Base-by-base conservation (phyloP, 2,113 vertebrate species). In the Chloebia gouldiae region DNA sequence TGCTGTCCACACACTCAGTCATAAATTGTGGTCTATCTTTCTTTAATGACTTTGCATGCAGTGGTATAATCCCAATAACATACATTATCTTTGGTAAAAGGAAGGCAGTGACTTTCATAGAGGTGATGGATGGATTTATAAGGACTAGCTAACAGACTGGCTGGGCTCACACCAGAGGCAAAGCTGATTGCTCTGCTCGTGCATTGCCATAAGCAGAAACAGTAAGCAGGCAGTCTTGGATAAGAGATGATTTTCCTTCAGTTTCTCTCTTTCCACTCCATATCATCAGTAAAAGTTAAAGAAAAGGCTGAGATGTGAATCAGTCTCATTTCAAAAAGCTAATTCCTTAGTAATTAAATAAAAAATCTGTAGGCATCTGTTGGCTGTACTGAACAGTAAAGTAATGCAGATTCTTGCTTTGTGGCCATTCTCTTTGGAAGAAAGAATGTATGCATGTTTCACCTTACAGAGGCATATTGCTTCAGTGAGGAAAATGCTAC, bases 11-110 rank as follows among this genome's bases (percentile, higher is more conserved):
- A 96, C 85, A 35, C 87, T 96, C 11, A 15, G 96, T 96, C 97
- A 96, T 98, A 98, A 98, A 97, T 98, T 98, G 94, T 93, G 86
- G 90, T 93, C 97, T 97, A 86, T 98, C 96, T 98, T 96, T 96
- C 95, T 98, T 95, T 96, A 97, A 98, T 97, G 96, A 96, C 93
- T 97, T 80, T 8, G 17, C 88, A 92, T 97, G 96, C 91, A 93
- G 90, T 94, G 86, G 92, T 93, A 59, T 97, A 97, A 98, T 98
- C 93, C 96, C 93, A 94, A 93, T 92, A 97, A 97, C 95, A 97
- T 97, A 95, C 94, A 97, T 98, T 98, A 97, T 97, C 96, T 97
- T 97, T 64, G 53, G 94, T 97, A 90, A 97, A 76, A 97, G 97
- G 97, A 93, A 97, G 72, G 90, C 95, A 89, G 92, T 77, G 95